A percentile compares a stretch with the other conserved stretches of the same genome.
These are phyloP conservation scores for Lepus timidus DNA, from an alignment of 2,113 vertebrate species.

Conservation along the genomic window DNA sequence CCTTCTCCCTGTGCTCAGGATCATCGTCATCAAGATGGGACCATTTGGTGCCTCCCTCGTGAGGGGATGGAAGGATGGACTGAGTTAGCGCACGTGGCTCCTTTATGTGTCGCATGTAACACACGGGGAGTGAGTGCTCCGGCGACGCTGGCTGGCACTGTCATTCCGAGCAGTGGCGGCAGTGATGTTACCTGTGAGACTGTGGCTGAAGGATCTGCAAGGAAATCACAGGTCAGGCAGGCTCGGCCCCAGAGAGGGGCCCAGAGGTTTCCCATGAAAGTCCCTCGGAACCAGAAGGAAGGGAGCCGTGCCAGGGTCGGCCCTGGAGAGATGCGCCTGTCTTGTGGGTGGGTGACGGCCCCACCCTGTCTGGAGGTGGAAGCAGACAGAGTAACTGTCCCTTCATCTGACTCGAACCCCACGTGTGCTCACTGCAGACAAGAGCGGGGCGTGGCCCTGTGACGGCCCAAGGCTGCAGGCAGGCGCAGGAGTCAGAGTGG, in stretches of 20 bases:
- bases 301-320: too few species aligned
- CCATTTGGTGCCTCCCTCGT: too few species aligned
- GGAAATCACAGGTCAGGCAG: neutral
- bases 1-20: neutral
- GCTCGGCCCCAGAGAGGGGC: too few species aligned
- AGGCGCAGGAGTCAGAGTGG: neutral
- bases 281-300: neutral
- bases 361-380: neutral
- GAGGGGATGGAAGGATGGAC: neutral
- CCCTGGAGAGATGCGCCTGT: neutral
- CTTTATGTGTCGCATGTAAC: neutral
- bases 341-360: neutral
- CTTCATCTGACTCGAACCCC: neutral
- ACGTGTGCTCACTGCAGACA: neutral
- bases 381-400: neutral
- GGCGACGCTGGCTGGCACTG: neutral
- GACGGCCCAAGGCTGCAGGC: neutral
- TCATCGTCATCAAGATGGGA: neutral
- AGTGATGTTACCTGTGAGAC: neutral
- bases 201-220: neutral
- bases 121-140: neutral
- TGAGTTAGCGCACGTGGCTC: neutral
- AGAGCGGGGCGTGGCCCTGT: neutral
- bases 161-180: too few species aligned
- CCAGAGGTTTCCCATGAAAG: neutral